A percentile compares a stretch with the other conserved stretches of the same genome.
Evolutionary conservation across 2,113 vertebrate genomes (phyloP).

Genomic region (Hippocampus abdominalis): DNA sequence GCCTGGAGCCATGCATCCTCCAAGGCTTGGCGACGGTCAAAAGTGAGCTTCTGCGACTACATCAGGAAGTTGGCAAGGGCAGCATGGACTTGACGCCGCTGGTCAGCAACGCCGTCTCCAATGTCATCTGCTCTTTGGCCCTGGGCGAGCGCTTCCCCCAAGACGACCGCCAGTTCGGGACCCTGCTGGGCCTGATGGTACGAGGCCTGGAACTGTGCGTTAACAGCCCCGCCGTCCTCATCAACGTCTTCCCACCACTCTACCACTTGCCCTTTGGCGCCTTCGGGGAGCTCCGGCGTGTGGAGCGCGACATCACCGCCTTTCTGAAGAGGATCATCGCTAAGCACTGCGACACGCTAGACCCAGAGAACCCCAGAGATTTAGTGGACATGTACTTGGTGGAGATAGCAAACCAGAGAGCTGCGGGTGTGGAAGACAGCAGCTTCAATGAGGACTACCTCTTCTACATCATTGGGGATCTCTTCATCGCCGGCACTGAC

Average conservation of each 20-base stretch:
- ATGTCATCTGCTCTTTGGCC: slow-evolving; percentile 89
- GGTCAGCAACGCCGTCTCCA: slow-evolving; percentile 83
- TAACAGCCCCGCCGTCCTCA: slow-evolving; percentile 77
- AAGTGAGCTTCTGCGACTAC: slow-evolving; percentile 76
- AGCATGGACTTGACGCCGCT: slow-evolving; percentile 75
- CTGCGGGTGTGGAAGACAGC: slow-evolving; percentile 64
- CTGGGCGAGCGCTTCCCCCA: slow-evolving; percentile 87
- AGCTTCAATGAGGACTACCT: slow-evolving; percentile 90
- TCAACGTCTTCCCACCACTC: slow-evolving; percentile 85
- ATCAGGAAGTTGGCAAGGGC: slow-evolving; percentile 24
- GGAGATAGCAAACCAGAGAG: slow-evolving; percentile 71
- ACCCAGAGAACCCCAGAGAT: slow-evolving; percentile 81
- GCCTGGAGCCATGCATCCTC: slow-evolving; percentile 86
- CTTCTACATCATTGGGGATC: slow-evolving; percentile 91
- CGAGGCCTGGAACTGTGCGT: slow-evolving; percentile 81
- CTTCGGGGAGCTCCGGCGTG: slow-evolving; percentile 82
- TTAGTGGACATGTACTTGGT: slow-evolving; percentile 94
- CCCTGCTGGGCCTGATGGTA: slow-evolving; percentile 81
- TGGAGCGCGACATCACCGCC: slow-evolving; percentile 80
- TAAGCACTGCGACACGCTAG: slow-evolving; percentile 79
- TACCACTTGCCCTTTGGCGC: slow-evolving; percentile 87
- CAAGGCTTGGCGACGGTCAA: slow-evolving; percentile 82
- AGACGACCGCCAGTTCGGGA: slow-evolving; percentile 79
- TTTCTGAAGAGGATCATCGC: slow-evolving; percentile 88
- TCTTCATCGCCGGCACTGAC: slow-evolving; percentile 94